Conservation (phyloP, 2,888 invertebrate genomes). For the Orthonychiurus folsomi region DNA sequence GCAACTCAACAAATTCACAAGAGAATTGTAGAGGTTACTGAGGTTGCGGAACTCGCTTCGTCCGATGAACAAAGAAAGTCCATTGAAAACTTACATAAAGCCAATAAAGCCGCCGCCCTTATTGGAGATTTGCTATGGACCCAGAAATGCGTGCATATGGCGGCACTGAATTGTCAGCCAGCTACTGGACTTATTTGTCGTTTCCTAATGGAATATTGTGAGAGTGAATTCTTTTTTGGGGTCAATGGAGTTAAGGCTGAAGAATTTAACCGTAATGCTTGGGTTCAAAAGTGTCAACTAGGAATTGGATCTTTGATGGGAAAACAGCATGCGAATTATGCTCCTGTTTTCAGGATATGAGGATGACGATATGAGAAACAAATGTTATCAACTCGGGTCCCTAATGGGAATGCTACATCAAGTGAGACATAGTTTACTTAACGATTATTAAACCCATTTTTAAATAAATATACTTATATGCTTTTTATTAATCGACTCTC, state of each 20-base stretch:
- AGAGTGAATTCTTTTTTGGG: slow-evolving; percentile 20
- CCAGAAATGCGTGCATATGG: slow-evolving; percentile 18
- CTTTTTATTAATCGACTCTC: background rate
- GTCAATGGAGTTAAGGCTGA: background rate
- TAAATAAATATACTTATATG: background rate
- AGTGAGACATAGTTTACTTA: slow-evolving; percentile 6
- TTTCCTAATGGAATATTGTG: slow-evolving; percentile 19
- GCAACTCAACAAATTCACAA: slow-evolving; percentile 18
- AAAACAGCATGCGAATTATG: slow-evolving; percentile 14
- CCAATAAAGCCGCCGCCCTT: slow-evolving; percentile 20
- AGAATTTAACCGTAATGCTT: slow-evolving; percentile 14
- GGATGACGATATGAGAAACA: slow-evolving; percentile 5
- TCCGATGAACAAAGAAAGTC: background rate
- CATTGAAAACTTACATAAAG: slow-evolving; percentile 16
- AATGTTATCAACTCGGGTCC: slow-evolving; percentile 14
- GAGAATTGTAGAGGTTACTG: slow-evolving; percentile 10
- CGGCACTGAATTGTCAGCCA: slow-evolving; percentile 18
- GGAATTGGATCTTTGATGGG: slow-evolving; percentile 18
- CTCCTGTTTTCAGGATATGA: slow-evolving; percentile 19
- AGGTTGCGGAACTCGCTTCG: background rate
- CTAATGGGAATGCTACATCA: slow-evolving; percentile 18
- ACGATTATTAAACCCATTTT: background rate
- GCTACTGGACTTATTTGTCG: slow-evolving; percentile 17
- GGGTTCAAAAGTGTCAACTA: slow-evolving; percentile 12
- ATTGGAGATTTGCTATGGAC: slow-evolving; percentile 17